These are phyloP conservation scores for Eulemur albifrons DNA, from an alignment of 2,797 vertebrate species.

Conservation along the genomic window DNA sequence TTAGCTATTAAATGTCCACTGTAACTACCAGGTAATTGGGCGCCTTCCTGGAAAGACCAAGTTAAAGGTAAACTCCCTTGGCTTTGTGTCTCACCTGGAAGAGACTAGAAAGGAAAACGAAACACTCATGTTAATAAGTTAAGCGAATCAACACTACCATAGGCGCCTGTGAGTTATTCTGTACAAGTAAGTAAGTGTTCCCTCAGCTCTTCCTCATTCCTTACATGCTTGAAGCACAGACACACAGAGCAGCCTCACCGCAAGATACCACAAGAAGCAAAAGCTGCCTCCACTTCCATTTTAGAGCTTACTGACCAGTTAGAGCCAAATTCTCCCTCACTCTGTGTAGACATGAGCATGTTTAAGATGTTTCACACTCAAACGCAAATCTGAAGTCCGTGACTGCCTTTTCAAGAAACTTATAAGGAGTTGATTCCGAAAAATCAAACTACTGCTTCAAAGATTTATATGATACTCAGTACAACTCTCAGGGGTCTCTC, in stretches of 20 bases:
- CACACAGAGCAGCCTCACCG: neutral
- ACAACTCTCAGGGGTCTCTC: neutral
- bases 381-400: neutral
- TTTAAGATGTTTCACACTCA: neutral
- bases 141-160: neutral
- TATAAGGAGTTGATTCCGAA: neutral
- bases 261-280: neutral
- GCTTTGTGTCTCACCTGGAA: conserved; percentile 71
- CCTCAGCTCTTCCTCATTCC: neutral
- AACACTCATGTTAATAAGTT: conserved; percentile 65
- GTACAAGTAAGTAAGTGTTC: neutral
- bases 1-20: conserved; percentile 68
- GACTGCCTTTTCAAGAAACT: neutral
- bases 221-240: neutral
- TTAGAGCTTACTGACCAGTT: neutral
- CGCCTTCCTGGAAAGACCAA: conserved; percentile 70
- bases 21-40: conserved; percentile 46
- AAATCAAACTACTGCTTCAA: neutral
- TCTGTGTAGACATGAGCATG: neutral
- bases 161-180: neutral
- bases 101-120: conserved; percentile 78
- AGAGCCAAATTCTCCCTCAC: rapidly evolving
- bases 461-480: neutral
- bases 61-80: conserved; percentile 76
- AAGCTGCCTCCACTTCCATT: neutral